Base-by-base conservation (phyloP, 2,797 vertebrate species). In the Pangasius larnaudii region DNA sequence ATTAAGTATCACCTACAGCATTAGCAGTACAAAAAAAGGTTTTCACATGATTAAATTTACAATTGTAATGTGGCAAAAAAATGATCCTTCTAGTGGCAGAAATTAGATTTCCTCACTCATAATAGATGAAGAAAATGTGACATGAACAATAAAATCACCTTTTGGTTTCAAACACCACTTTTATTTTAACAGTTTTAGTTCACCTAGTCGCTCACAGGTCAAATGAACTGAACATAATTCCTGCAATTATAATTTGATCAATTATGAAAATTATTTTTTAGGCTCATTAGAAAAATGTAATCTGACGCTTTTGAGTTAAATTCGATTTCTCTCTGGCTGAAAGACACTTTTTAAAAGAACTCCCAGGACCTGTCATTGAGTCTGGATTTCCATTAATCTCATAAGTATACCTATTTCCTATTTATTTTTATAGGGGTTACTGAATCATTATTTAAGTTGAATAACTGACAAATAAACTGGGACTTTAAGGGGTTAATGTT, bases 201-300 rank as follows among this genome's bases (percentile, higher is more conserved):
- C 33, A 58, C 22, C 13, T 16, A 18, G 14, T 39, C 16, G 1
- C 14, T 18, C 67, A 59, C 51, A 72, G 67, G 67, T 85, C 84
- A 85, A 85, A 85, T 59, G 84, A 71, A 39, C 51, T 74, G 67
- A 58, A 72, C 5, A n/a, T 88, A 59, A 82, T 67, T 56, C 56
- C 53, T 63, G 72, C 74, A 85, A 85, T 85, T 74, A 85, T 74
- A 72, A 85, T 59, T 85, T 27, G 84, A 85, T 85, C 49, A 71
- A 72, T 74, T 85, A 74, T 27, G 49, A 10, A 74, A 85, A 85
- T 53, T 11, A 72, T 56, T 72, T 85, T 85, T 74, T 58, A 72
- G 51, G 33, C 33, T 85, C 67, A 72, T 85, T 85, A 85, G 84
- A 72, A 85, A 39, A 72, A 72, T 72, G n/a, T 4, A 56, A 72